A percentile compares a stretch with the other conserved stretches of the same genome.
phyloP scores from a whole-genome alignment of 2,888 invertebrate genomes.

The Eretmocerus hayati region DNA sequence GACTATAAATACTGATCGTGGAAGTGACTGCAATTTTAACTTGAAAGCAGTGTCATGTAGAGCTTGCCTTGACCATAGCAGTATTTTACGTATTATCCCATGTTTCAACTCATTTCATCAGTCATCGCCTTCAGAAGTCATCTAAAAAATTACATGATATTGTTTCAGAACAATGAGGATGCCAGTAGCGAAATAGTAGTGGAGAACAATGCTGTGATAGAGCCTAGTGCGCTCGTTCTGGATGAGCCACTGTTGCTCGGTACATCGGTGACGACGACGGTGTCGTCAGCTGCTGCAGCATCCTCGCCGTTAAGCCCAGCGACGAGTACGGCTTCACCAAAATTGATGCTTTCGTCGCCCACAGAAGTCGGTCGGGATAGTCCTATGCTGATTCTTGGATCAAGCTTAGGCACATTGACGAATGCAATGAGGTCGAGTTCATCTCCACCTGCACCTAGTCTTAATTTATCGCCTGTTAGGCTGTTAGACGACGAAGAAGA shows the following conservation, averaged over 20 bases:
- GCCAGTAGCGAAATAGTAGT: slow-evolving; percentile 33
- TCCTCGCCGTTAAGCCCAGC: background rate
- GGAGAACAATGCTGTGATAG: slow-evolving; percentile 24
- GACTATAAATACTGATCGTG: no score
- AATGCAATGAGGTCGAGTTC: background rate
- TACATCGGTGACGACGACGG: slow-evolving; percentile 26
- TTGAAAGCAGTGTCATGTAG: no score
- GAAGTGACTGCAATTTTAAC: no score
- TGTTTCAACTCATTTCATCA: no score
- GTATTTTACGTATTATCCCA: no score
- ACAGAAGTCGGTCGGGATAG: background rate
- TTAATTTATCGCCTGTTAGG: slow-evolving; percentile 10
- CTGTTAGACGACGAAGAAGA: slow-evolving; percentile 19
- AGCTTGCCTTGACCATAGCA: no score
- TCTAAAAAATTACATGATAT: no score
- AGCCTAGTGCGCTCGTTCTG: slow-evolving; percentile 2
- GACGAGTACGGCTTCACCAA: no score
- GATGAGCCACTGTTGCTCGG: slow-evolving; percentile 1
- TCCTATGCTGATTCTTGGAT: background rate
- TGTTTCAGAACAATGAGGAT: slow-evolving; percentile 36
- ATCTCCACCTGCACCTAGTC: background rate
- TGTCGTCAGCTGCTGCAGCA: slow-evolving; percentile 3
- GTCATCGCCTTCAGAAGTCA: no score
- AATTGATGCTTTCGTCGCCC: slow-evolving; percentile 11
- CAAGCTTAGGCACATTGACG: background rate